Conservation (phyloP, 2,113 vertebrate genomes). For the Chaetodon auriga region DNA sequence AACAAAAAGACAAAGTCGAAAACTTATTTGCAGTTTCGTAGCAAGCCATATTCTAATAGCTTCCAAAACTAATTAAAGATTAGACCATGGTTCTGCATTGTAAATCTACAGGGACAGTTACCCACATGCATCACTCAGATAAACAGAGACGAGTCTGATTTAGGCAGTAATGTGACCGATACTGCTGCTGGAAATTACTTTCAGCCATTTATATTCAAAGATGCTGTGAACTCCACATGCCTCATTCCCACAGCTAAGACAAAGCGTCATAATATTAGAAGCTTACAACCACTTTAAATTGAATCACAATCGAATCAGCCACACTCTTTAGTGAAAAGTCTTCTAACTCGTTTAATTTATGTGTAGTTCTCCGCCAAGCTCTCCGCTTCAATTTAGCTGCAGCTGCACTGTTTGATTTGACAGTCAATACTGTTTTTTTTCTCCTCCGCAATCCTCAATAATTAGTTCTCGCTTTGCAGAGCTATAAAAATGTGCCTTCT, state of each 20-base stretch:
- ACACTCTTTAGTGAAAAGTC: slow-evolving; percentile 21
- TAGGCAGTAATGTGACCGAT: not conserved
- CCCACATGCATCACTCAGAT: not conserved
- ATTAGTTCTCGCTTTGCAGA: slow-evolving; percentile 17
- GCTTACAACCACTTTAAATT: slow-evolving; percentile 25
- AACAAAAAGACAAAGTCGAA: not conserved
- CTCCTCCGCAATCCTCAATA: slow-evolving; percentile 36
- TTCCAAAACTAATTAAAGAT: slow-evolving; percentile 9
- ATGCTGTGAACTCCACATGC: not conserved
- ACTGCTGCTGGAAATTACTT: not conserved
- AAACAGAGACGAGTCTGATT: not conserved
- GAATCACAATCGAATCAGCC: slow-evolving; percentile 21
- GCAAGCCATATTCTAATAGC: not conserved
- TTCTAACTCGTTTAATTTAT: slow-evolving; percentile 23
- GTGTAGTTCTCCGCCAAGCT: slow-evolving; percentile 16
- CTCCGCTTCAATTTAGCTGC: slow-evolving; percentile 26
- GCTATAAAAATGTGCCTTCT: not conserved
- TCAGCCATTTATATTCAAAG: slow-evolving; percentile 16
- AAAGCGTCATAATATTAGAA: slow-evolving; percentile 22
- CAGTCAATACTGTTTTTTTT: slow-evolving; percentile 31
- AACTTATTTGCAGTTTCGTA: not conserved
- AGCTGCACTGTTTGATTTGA: slow-evolving; percentile 31
- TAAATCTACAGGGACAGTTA: not conserved
- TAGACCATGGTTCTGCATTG: not conserved
- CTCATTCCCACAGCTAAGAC: slow-evolving; percentile 11